phyloP scores from a whole-genome alignment of 2,888 invertebrate species.

The Volucella bombylans region DNA sequence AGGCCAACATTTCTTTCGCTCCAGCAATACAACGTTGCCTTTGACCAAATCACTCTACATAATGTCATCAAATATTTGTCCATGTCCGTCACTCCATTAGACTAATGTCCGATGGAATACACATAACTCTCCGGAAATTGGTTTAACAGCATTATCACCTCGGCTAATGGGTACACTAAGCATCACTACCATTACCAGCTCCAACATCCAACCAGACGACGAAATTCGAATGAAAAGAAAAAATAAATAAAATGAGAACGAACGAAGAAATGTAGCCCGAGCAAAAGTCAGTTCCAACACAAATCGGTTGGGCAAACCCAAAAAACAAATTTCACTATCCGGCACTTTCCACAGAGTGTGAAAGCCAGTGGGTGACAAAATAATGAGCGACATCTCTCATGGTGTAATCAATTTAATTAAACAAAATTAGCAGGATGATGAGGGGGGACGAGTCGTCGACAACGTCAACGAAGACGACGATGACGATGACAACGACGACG shows the following conservation, averaged over 20 bases:
- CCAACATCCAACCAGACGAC: neutral
- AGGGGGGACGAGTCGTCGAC: neutral
- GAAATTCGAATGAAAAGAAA: conserved; percentile 27
- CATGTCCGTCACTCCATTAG: conserved; percentile 12
- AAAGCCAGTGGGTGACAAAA: conserved; percentile 53
- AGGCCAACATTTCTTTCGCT: neutral
- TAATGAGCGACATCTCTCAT: conserved; percentile 61
- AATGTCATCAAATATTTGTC: conserved; percentile 53
- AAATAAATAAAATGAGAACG: neutral
- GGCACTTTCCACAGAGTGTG: conserved; percentile 49
- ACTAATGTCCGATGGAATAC: conserved; percentile 37
- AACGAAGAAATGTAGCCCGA: neutral
- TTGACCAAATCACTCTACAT: conserved; percentile 20
- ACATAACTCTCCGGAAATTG: conserved; percentile 53
- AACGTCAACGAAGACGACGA: no score
- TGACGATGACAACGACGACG: neutral
- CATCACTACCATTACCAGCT: neutral
- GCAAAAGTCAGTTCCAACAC: neutral
- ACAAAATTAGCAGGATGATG: conserved; percentile 5
- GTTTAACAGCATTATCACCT: conserved; percentile 51
- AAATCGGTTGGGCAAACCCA: neutral
- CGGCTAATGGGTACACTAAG: conserved; percentile 40
- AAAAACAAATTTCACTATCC: conserved; percentile 40
- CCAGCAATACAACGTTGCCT: neutral
- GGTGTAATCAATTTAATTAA: conserved; percentile 59